Percentiles rank a stretch among this genome's conserved stretches.
These are phyloP conservation scores for Austrofundulus limnaeus DNA, from an alignment of 2,113 vertebrate genomes.

Conservation along the genomic window DNA sequence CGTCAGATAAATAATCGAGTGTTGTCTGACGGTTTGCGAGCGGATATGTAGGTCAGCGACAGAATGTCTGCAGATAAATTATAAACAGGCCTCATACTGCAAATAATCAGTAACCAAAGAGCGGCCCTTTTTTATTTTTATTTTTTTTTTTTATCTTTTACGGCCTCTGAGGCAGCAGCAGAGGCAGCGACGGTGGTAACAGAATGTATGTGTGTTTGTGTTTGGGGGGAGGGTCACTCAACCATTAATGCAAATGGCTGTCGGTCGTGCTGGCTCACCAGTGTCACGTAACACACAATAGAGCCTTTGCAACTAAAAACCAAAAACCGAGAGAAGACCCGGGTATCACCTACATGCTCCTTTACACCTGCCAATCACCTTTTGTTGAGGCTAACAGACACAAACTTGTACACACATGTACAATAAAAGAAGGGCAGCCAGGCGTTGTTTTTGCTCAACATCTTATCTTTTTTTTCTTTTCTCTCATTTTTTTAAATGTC, in stretches of 20 bases:
- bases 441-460: background rate
- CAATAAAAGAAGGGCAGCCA: background rate
- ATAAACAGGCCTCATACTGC: slow-evolving; percentile 47
- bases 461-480: background rate
- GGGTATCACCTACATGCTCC: slow-evolving; percentile 44
- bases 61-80: slow-evolving; percentile 42
- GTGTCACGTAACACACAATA: slow-evolving; percentile 68
- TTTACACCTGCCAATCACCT: slow-evolving; percentile 51
- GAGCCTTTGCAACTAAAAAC: slow-evolving; percentile 66
- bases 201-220: slow-evolving; percentile 5
- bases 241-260: slow-evolving; percentile 53
- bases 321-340: slow-evolving; percentile 48
- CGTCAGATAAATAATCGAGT: slow-evolving; percentile 9
- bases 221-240: slow-evolving; percentile 19
- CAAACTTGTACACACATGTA: background rate
- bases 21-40: slow-evolving; percentile 25
- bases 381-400: slow-evolving; percentile 16
- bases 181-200: slow-evolving; percentile 24
- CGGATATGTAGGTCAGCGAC: slow-evolving; percentile 52
- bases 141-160: no score
- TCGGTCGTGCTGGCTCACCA: slow-evolving; percentile 42
- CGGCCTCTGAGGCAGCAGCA: slow-evolving; percentile 15
- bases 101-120: slow-evolving; percentile 62
- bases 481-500: background rate
- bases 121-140: slow-evolving; percentile 21